A percentile compares a stretch with the other conserved stretches of the same genome.
Conservation (phyloP, 2,797 vertebrate genomes). For the Acrossocheilus fasciatus region DNA sequence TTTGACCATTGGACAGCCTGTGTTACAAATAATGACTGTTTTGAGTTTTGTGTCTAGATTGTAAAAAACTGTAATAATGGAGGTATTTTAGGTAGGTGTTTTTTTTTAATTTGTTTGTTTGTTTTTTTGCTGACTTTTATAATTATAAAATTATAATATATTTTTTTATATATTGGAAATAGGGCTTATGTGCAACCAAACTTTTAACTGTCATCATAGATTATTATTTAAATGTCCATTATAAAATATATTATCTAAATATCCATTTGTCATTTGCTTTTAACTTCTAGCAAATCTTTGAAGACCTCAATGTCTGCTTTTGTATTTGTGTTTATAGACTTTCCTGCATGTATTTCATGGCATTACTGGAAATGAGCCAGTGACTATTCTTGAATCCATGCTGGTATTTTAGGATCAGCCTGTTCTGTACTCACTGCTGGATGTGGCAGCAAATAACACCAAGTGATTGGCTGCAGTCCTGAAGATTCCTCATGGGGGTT, state of each 20-base stretch:
- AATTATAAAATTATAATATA: not conserved
- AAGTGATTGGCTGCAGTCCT: slow-evolving; percentile 19
- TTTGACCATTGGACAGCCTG: too few relatives aligned
- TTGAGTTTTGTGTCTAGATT: too few relatives aligned
- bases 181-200: not conserved
- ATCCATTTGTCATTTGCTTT: not conserved
- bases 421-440: slow-evolving; percentile 19
- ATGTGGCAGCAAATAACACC: slow-evolving; percentile 35
- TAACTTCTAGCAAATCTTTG: not conserved
- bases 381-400: slow-evolving; percentile 23
- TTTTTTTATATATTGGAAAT: not conserved
- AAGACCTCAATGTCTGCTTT: not conserved
- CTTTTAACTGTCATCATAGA: too few relatives aligned
- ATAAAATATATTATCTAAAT: not conserved
- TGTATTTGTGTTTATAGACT: not conserved
- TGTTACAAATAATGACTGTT: too few relatives aligned
- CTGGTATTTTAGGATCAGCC: slow-evolving; percentile 25
- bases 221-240: not conserved
- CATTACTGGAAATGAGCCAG: slow-evolving; percentile 19
- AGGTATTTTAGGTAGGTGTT: too few relatives aligned
- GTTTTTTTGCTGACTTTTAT: not conserved
- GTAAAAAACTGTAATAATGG: too few relatives aligned
- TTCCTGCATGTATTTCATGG: not conserved
- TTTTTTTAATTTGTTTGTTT: too few relatives aligned
- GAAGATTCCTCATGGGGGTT: slow-evolving; percentile 47